Evolutionary conservation across 2,797 vertebrate species (phyloP), one percentile per base, ranked within the genome.

Genomic region (Premnoplex brunnescens): DNA sequence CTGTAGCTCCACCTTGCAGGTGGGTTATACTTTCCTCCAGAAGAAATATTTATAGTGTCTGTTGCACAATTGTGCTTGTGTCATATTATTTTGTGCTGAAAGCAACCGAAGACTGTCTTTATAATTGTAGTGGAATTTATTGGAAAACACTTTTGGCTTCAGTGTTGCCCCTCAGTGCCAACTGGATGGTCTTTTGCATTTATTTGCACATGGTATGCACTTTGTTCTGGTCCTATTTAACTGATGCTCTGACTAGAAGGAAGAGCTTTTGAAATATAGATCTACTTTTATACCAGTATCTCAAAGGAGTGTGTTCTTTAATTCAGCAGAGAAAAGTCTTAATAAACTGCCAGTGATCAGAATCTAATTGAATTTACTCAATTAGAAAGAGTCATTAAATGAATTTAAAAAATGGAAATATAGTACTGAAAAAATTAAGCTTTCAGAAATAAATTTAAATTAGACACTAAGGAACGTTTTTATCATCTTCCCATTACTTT

Each of bases 311-410:
- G 14, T 43, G 23, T 85, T 93, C 17, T 67, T 91, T 80, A 93
- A 91, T 88, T 96, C 91, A 88, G 52, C 72, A 62, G 55, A 83
- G 69, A 55, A 84, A 90, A 87, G 41, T 46, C 48, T 95, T 94
- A 93, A 90, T 95, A 92, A 95, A 91, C 39, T 89, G 52, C 41
- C 62, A 91, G 46, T 3, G 30, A 89, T 94, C 54, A 75, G 82
- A 76, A 87, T 78, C 41, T 93, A 90, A 95, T 64, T 94, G 80
- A 96, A 95, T 89, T 94, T 92, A 11, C 72, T 93, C 74, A 89
- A 84, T 93, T 93, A 91, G 23, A 91, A 80, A 91, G 86, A 83
- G 75, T 3, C 7, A 55, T n/a, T 85, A 71, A 46, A 48, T 63
- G 14, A 34, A 23, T 74, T 49, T 24, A 85, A 51, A 28, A 56